Evolutionary conservation across 2,888 invertebrate species (phyloP).

Genomic region (Pteria penguin): DNA sequence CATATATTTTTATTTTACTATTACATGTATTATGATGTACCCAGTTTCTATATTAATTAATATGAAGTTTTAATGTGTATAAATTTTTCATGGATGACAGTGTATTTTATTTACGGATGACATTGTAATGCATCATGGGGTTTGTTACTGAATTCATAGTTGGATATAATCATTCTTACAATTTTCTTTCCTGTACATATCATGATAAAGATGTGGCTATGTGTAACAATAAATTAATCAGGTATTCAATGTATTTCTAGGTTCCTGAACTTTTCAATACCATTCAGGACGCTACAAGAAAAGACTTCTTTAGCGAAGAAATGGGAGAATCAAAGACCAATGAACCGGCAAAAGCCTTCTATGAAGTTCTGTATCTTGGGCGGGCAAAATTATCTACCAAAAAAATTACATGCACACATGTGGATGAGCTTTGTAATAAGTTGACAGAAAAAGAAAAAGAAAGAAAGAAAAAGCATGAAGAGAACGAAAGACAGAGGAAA

Average conservation of each 20-base stretch:
- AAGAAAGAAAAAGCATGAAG: slow-evolving; percentile 39
- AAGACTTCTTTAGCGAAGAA: slow-evolving; percentile 55
- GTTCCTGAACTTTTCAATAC: slow-evolving; percentile 87
- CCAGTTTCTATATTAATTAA: no score
- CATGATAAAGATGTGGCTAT: no score
- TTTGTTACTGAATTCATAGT: no score
- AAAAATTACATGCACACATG: slow-evolving; percentile 91
- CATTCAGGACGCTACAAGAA: slow-evolving; percentile 85
- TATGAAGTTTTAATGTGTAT: no score
- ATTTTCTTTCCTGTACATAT: no score
- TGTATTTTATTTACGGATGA: no score
- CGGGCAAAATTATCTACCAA: slow-evolving; percentile 93
- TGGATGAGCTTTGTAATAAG: slow-evolving; percentile 93
- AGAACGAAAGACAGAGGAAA: slow-evolving; percentile 57
- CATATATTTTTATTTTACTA: no score
- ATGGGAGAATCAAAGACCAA: slow-evolving; percentile 49
- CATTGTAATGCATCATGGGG: no score
- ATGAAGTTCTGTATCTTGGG: slow-evolving; percentile 92
- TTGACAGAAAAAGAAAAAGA: slow-evolving; percentile 81
- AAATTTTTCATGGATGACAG: no score
- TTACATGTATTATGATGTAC: no score
- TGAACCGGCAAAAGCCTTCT: slow-evolving; percentile 69
- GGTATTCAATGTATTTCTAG: slow-evolving; percentile 82
- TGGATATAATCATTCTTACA: no score
- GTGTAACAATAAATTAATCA: no score